Conservation (phyloP, 2,113 vertebrate genomes). For the Equus przewalskii region DNA sequence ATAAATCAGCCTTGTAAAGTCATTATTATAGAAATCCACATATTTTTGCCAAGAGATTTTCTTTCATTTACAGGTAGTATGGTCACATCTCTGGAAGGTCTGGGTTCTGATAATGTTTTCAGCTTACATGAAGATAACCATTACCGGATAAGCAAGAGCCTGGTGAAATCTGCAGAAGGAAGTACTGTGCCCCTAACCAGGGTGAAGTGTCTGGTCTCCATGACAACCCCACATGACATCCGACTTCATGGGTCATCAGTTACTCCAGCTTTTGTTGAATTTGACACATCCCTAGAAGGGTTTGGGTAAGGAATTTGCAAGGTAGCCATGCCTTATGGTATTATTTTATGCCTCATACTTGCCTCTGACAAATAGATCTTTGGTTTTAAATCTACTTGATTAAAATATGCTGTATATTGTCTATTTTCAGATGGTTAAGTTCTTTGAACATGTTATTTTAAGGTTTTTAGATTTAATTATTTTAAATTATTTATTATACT, state of each 20-base stretch:
- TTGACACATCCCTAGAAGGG: slow-evolving; percentile 97
- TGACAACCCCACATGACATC: slow-evolving; percentile 99
- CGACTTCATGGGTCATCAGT: slow-evolving; percentile 96
- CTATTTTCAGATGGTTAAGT: not conserved
- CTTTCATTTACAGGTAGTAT: slow-evolving; percentile 91
- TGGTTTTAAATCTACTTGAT: slow-evolving; percentile 41
- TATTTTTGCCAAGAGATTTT: slow-evolving; percentile 66
- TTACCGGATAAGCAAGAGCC: slow-evolving; percentile 97
- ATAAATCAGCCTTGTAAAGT: not conserved
- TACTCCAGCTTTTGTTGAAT: slow-evolving; percentile 97
- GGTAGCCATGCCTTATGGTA: not conserved
- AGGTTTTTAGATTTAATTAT: slow-evolving; percentile 41
- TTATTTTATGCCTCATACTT: not conserved
- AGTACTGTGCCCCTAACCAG: slow-evolving; percentile 98
- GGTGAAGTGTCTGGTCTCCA: slow-evolving; percentile 99
- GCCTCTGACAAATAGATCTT: slow-evolving; percentile 5
- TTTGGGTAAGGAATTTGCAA: slow-evolving; percentile 93
- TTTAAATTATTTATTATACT: not conserved
- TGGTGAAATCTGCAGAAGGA: slow-evolving; percentile 97
- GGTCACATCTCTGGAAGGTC: slow-evolving; percentile 95
- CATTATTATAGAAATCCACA: slow-evolving; percentile 1
- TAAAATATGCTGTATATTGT: not conserved
- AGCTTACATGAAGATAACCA: slow-evolving; percentile 95
- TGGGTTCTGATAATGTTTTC: slow-evolving; percentile 97
- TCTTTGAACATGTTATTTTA: not conserved